A percentile compares a stretch with the other conserved stretches of the same genome.
Conservation (phyloP, 2,797 vertebrate genomes). For the Erpetoichthys calabaricus region DNA sequence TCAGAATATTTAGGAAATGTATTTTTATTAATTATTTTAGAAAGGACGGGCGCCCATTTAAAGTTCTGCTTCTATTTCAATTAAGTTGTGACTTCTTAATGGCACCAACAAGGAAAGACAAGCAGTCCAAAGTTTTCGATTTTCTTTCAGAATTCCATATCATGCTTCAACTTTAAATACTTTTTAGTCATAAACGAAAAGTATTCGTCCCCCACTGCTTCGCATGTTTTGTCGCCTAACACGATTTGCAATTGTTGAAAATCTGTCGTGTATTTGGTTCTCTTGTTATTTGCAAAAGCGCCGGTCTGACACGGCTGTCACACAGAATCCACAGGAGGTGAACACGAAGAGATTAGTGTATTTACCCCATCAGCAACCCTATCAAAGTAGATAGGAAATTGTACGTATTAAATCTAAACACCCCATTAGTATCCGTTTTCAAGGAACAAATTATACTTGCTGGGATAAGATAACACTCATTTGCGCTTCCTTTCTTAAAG, state of each 20-base stretch:
- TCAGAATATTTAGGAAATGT: no score
- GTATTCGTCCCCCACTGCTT: no score
- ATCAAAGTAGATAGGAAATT: conserved; percentile 52
- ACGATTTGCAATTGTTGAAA: background rate
- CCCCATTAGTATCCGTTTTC: conserved; percentile 35
- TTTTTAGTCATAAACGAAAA: no score
- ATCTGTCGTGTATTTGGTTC: conserved; percentile 12
- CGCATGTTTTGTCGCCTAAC: background rate
- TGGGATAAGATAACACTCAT: conserved; percentile 43
- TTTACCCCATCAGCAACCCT: conserved; percentile 43
- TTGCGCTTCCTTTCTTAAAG: conserved; percentile 34
- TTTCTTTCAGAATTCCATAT: no score
- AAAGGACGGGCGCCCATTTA: no score
- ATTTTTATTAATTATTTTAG: no score
- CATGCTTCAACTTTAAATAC: no score
- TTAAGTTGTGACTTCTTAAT: no score
- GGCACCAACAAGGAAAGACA: no score
- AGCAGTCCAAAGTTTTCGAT: no score
- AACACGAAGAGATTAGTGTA: conserved; percentile 56
- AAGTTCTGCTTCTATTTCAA: no score
- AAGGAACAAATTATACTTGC: conserved; percentile 33
- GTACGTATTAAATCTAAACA: conserved; percentile 41
- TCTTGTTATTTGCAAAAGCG: conserved; percentile 48
- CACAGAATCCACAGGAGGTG: conserved; percentile 42
- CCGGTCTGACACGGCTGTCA: conserved; percentile 42